Evolutionary conservation across 2,797 vertebrate species (phyloP), one percentile per base, ranked within the genome.

Genomic region (Mareca strepera): DNA sequence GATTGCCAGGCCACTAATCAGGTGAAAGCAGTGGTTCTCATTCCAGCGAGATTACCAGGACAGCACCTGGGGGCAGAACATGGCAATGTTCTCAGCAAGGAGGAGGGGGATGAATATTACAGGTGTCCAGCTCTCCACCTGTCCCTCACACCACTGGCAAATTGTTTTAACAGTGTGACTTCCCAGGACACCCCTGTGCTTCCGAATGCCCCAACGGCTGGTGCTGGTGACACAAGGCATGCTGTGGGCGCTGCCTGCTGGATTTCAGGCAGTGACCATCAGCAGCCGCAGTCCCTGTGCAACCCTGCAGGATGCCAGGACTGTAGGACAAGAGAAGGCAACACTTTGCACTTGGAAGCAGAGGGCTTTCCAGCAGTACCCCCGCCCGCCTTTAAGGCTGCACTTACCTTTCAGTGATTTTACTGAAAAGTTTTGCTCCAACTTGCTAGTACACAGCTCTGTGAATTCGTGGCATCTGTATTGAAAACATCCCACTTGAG

Each of bases 221-320:
- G 7, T 64, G 37, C 28, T 46, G 0, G 0, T 8, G 33, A 50
- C 23, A 58, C 56, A 31, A 29, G 63, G 20, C 16, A 68, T 1
- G 1, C 67, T 44, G 4, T 10, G 23, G 56, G 33, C 79, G 4
- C 25, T 52, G 13, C 33, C 12, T 35, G 18, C 48, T 52, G 60
- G 44, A 21, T 33, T 74, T 33, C 22, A 11, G 43, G 28, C 7
- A 37, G 20, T 18, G 44, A 14, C 60, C 4, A 6, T 22, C 22
- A 56, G 56, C n/a, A 9, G 13, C 18, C 5, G 37, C 22, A 53
- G 41, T 28, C 31, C n/a, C 5, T 2, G 4, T 3, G 5, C 10
- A 9, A 28, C 11, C 37, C 13, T 7, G 55, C 46, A 31, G 14
- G 12, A 23, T 41, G 8, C 4, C 17, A 7, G 33, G 1, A n/a